Evolutionary conservation across 2,888 invertebrate species (phyloP), one percentile per base, ranked within the genome.

Genomic region (Stenodema calcarata): DNA sequence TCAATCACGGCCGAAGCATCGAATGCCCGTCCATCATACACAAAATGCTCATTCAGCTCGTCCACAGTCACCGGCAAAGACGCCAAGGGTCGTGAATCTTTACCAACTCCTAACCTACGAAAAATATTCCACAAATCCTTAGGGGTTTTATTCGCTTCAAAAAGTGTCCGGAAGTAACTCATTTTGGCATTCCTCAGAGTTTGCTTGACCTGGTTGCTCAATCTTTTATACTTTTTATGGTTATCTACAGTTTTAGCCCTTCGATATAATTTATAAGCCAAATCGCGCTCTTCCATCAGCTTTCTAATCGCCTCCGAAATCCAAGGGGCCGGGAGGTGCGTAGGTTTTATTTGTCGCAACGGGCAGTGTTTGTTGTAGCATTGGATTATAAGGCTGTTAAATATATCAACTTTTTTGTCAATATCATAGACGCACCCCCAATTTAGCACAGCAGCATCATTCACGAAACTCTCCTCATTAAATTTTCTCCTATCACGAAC

Each of bases 281-380:
- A 50, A 18, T 50, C 54, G 4, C 80, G 80, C 0, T 3, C 18
- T 7, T 16, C 9, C 80, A 80, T 80, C 54, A 80, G 12, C 44
- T 80, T 16, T 28, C 80, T 80, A 9, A 80, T 16, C 18, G 9
- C 80, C 6, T 23, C 54, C 11, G 11, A 2, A 28, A 80, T 80
- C 80, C 80, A 80, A 16, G 80, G 80, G 30, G 80, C 47, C 27
- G 80, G 80, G 11, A 11, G 54, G 11, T 50, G 80, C 18, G 27
- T 50, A 9, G 80, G 14, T 28, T 54, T 80, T 7, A 80, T 27
- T 18, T 1, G 12, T 1, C 16, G 47, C 3, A 80, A 18, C 6
- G 80, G 80, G 80, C 80, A 80, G 28, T 80, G 80, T 23, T 80
- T 80, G 18, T 80, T 35, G 16, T 80, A 80, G 0, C 50, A 27